Evolutionary conservation across 2,113 vertebrate species (phyloP).

Genomic region (Seriola aureovittata): DNA sequence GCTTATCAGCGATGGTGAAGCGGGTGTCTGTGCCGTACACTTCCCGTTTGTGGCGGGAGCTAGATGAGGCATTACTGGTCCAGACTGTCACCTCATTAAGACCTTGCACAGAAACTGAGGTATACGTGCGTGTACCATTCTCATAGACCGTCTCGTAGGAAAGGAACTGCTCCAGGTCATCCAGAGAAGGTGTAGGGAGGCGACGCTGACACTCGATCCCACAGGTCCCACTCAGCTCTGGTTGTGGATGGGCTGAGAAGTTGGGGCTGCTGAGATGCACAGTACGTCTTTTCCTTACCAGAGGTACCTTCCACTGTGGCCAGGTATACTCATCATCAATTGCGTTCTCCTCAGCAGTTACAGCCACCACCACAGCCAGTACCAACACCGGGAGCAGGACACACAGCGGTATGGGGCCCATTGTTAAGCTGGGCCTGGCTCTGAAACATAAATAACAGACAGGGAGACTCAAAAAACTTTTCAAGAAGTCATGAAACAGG

Average conservation of each 20-base stretch:
- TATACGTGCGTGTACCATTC: constrained; percentile 92
- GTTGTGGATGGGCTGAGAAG: constrained; percentile 86
- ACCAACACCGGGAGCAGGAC: constrained; percentile 83
- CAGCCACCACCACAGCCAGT: constrained; percentile 78
- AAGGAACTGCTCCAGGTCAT: constrained; percentile 90
- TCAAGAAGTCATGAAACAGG: background rate
- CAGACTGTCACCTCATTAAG: constrained; percentile 54
- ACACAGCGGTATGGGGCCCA: constrained; percentile 87
- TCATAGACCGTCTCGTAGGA: constrained; percentile 95
- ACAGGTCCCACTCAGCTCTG: constrained; percentile 85
- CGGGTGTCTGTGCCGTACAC: constrained; percentile 94
- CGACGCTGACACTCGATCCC: constrained; percentile 93
- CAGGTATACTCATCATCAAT: constrained; percentile 89
- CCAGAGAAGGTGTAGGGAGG: constrained; percentile 85
- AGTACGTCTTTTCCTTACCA: constrained; percentile 88
- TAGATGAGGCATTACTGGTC: constrained; percentile 55
- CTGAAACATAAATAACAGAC: constrained; percentile 71
- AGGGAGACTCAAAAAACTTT: background rate
- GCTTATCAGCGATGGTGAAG: constrained; percentile 94
- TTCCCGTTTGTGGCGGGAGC: constrained; percentile 87
- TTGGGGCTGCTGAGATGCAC: constrained; percentile 87
- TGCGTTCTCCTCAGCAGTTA: constrained; percentile 75
- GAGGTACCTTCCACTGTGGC: constrained; percentile 90
- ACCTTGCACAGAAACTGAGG: constrained; percentile 88
- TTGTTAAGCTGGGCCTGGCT: constrained; percentile 83